Conservation (phyloP, 1,140 invertebrate species). For the Ooceraea biroi region DNA sequence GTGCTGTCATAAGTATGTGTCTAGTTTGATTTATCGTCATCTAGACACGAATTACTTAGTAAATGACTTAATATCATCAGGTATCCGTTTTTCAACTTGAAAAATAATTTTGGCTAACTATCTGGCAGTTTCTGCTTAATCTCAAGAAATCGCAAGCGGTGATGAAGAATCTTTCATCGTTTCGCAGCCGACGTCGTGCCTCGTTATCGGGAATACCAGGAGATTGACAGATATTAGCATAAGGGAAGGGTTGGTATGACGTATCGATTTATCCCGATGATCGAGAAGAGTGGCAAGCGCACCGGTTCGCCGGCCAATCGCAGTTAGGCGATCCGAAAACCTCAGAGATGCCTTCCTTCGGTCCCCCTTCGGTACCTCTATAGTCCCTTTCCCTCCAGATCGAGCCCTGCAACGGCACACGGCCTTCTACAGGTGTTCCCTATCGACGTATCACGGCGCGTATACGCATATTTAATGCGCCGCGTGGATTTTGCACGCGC, state of each 20-base stretch:
- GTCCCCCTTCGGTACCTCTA: neutral
- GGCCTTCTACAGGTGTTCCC: conserved; percentile 75
- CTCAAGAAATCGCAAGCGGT: neutral
- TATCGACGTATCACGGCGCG: conserved; percentile 74
- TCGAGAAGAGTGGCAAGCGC: conserved; percentile 42
- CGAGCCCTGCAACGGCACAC: conserved; percentile 1
- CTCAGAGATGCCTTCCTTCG: neutral
- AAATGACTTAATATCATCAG: no score
- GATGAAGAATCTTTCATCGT: neutral
- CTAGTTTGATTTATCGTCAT: no score
- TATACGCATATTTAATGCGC: conserved; percentile 77
- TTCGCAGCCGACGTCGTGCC: no score
- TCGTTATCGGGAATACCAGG: conserved; percentile 31
- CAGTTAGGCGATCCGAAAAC: conserved; percentile 7
- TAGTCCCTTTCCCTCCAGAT: neutral
- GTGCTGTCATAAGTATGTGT: no score
- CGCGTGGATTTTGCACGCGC: conserved; percentile 78
- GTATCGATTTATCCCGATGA: conserved; percentile 47
- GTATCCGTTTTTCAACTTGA: no score
- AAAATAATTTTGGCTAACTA: neutral
- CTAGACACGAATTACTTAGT: no score
- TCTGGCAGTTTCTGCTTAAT: neutral
- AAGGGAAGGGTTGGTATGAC: neutral
- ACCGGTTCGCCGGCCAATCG: neutral
- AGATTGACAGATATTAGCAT: conserved; percentile 8